phyloP scores from a whole-genome alignment of 2,888 invertebrate species.

The Nephrotoma flavescens region DNA sequence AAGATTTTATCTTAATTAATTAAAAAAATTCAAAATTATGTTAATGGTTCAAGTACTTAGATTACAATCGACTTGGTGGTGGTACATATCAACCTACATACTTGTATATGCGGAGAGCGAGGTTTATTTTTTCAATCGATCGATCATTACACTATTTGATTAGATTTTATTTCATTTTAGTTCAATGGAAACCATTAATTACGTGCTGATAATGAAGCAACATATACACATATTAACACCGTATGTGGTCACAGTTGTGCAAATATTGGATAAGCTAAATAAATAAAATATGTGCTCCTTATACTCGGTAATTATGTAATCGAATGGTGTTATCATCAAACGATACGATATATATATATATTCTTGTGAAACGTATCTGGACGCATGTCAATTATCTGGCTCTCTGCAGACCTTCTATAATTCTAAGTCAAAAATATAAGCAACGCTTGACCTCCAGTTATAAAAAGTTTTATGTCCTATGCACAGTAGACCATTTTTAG shows the following conservation, averaged over 20 bases:
- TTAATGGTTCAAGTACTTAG: not conserved
- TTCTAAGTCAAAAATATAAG: not conserved
- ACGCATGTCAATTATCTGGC: not conserved
- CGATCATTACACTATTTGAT: not conserved
- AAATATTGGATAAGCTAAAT: not conserved
- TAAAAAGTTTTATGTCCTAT: not conserved
- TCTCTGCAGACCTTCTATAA: not conserved
- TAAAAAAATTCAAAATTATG: not conserved
- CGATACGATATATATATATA: not conserved
- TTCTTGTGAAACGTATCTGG: not conserved
- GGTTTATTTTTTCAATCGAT: not conserved
- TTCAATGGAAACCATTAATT: not conserved
- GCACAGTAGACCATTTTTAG: not conserved
- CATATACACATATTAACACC: not conserved
- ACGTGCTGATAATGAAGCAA: not conserved
- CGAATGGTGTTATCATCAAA: not conserved
- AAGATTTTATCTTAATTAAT: not conserved
- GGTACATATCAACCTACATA: not conserved
- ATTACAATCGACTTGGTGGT: not conserved
- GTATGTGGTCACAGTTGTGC: not conserved
- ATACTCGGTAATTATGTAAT: not conserved
- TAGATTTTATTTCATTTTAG: not conserved
- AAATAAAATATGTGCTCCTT: not conserved
- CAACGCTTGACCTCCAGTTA: not conserved
- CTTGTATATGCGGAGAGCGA: not conserved